Base-by-base conservation (phyloP, 2,888 invertebrate species). In the Mythimna pallens region DNA sequence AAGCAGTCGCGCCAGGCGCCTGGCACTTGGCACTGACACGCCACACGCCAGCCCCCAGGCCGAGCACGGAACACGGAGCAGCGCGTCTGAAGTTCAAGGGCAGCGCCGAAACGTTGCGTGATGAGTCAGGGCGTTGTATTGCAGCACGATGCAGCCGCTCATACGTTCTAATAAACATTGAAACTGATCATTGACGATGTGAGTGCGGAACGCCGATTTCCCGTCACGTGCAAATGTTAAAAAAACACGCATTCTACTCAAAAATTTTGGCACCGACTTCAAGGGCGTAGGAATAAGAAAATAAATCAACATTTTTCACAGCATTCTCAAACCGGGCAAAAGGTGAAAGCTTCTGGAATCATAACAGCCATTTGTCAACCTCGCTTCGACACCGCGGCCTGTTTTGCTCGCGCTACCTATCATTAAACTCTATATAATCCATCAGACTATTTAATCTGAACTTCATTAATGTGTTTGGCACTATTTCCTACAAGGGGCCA, bases 1-100 rank as follows among this genome's bases (percentile, higher is more conserved):
- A 89, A 89, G 30, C 67, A 36, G 59, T 68, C 76, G 82, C 83
- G 80, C 81, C 81, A 74, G 87, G 83, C 86, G 84, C 87, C 75
- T 65, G 74, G 63, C 61, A 66, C 59, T 80, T 25, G 30, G 57
- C 50, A n/a, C 50, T 14, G 55, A 22, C 54, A 25, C 7, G 54
- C 22, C 22, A 22, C 54, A 22, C 22, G 25, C 25, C 55, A 80
- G 78, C 84, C 76, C 66, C 67, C 57, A 55, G 65, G 67, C 65
- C 59, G 65, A 58, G 40, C 43, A 76, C 78, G 80, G 75, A 84
- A 84, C 68, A 78, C 65, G 52, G 65, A 55, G 64, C 54, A 68
- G 54, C 61, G 25, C 65, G 75, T 59, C 58, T 75, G 74, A 83
- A 84, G 86, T 81, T 83, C 81, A 84, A 83, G 84, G 78, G 57